phyloP scores from a whole-genome alignment of 64 coral and sea anemone genomes.

The Anthopleura sola region DNA sequence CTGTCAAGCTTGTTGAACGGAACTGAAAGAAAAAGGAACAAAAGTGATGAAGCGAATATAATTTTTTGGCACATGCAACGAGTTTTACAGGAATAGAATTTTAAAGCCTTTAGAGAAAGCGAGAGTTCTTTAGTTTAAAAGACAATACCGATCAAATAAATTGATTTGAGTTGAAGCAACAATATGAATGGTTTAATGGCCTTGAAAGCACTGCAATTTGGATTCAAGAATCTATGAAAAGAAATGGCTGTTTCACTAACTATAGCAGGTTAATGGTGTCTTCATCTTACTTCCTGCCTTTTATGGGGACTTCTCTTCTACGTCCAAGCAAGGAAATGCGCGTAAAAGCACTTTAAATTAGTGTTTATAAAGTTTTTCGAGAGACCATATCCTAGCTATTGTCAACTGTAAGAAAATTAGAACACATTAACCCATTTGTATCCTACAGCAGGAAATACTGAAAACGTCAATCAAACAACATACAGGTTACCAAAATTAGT shows the following conservation, averaged over 20 bases:
- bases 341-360: slow-evolving; percentile 30
- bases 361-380: slow-evolving; percentile 15
- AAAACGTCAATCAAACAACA: slow-evolving; percentile 5
- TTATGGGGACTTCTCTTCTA: slow-evolving; percentile 11
- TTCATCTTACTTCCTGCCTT: slow-evolving; percentile 7
- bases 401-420: slow-evolving; percentile 21
- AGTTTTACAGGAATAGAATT: background rate
- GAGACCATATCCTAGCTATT: slow-evolving; percentile 13
- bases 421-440: slow-evolving; percentile 6
- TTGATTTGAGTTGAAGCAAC: background rate
- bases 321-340: slow-evolving; percentile 10
- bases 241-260: background rate
- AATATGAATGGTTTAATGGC: slow-evolving; percentile 3
- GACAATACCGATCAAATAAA: background rate
- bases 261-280: slow-evolving; percentile 24
- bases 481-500: background rate
- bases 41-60: no score
- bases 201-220: slow-evolving; percentile 24
- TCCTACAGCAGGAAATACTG: slow-evolving; percentile 7
- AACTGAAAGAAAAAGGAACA: background rate
- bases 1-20: background rate
- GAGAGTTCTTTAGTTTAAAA: background rate
- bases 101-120: background rate
- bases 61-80: background rate
- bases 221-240: slow-evolving; percentile 5